These are phyloP conservation scores for Cyrtonyx montezumae DNA, from an alignment of 2,113 vertebrate genomes.

Conservation along the genomic window DNA sequence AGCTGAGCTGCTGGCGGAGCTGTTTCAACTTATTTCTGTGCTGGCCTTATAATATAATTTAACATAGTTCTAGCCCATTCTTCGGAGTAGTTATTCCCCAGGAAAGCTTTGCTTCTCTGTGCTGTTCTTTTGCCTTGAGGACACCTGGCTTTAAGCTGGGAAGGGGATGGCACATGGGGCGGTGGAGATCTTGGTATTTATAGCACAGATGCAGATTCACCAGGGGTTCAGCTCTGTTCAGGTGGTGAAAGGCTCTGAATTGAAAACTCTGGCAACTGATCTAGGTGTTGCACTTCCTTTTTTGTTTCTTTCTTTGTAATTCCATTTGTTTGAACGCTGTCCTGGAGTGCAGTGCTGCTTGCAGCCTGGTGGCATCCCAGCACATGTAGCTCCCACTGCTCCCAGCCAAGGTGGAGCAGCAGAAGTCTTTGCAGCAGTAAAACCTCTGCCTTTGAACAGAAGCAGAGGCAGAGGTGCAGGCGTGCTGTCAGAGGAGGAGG, in stretches of 20 bases:
- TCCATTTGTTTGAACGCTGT: background rate
- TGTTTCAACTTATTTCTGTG: constrained; percentile 27
- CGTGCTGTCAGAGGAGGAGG: background rate
- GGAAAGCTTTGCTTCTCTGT: background rate
- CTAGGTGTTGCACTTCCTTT: background rate
- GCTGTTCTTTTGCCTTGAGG: background rate
- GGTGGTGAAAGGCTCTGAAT: background rate
- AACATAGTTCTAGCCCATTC: background rate
- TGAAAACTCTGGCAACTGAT: background rate
- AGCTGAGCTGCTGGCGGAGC: constrained; percentile 34
- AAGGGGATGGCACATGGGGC: background rate
- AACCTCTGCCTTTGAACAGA: background rate
- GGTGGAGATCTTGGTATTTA: background rate
- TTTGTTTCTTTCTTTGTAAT: background rate
- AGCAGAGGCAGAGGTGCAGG: background rate
- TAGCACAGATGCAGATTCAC: background rate
- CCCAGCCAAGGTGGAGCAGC: background rate
- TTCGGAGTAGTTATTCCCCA: constrained; percentile 3
- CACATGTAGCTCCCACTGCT: background rate
- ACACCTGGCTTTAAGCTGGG: background rate
- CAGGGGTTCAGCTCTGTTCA: background rate
- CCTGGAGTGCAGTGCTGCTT: background rate
- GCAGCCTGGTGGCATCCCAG: background rate
- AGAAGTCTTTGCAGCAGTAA: background rate
- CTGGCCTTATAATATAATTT: constrained; percentile 53